Conservation (phyloP, 2,888 invertebrate species). For the Drosophila trichaetosa region DNA sequence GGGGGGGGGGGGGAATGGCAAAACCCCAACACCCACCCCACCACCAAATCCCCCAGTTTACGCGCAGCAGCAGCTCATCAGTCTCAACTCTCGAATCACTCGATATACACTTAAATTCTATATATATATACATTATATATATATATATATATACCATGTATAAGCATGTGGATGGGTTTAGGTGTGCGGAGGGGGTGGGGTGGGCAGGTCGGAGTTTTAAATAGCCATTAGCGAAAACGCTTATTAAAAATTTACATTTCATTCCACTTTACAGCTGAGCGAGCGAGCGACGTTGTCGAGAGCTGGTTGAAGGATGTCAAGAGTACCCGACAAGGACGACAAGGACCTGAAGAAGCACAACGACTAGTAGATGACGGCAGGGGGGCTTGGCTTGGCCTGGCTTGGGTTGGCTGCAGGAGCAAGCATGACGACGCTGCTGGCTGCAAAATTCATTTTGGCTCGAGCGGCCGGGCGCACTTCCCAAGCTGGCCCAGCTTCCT, state of each 20-base stretch:
- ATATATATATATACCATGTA: conserved; percentile 36
- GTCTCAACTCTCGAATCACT: conserved; percentile 61
- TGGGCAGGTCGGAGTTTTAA: conserved; percentile 75
- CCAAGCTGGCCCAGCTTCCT: conserved; percentile 53
- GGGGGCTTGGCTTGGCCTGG: background rate
- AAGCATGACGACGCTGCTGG: conserved; percentile 41
- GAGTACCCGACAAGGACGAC: conserved; percentile 17
- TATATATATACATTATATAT: conserved; percentile 12
- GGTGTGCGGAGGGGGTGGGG: conserved; percentile 1
- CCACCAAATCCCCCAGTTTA: conserved; percentile 1
- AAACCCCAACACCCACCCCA: no score
- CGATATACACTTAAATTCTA: conserved; percentile 54
- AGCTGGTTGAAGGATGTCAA: conserved; percentile 41
- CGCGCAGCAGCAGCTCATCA: conserved; percentile 44
- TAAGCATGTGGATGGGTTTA: conserved; percentile 37
- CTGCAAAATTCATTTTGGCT: conserved; percentile 59
- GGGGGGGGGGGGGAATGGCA: background rate
- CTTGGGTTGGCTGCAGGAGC: background rate
- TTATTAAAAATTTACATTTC: conserved; percentile 85
- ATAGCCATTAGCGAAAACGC: conserved; percentile 85
- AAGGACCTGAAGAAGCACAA: conserved; percentile 19
- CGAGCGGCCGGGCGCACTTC: conserved; percentile 57
- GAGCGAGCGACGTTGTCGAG: conserved; percentile 37
- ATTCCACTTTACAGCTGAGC: conserved; percentile 81
- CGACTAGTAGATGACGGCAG: background rate